Evolutionary conservation across 2,888 invertebrate species (phyloP).

Genomic region (Pollenia labialis): DNA sequence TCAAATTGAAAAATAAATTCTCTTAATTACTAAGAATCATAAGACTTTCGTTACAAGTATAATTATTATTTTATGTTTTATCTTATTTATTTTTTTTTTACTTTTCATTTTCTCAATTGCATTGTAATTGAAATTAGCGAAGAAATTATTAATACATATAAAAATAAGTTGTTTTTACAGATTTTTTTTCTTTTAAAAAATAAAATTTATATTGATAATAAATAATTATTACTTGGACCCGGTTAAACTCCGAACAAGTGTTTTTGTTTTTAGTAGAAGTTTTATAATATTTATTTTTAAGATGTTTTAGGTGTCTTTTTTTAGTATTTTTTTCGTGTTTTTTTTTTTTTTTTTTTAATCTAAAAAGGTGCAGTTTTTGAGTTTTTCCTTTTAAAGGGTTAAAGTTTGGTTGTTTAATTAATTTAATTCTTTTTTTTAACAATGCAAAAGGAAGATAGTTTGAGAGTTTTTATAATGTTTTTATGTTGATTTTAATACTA

Average conservation of each 20-base stretch:
- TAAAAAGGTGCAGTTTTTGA: slow-evolving; percentile 3
- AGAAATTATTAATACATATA: slow-evolving; percentile 13
- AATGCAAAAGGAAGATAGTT: slow-evolving; percentile 41
- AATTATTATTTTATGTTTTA: slow-evolving; percentile 76
- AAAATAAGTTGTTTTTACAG: not conserved
- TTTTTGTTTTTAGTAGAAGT: slow-evolving; percentile 50
- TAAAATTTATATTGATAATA: slow-evolving; percentile 10
- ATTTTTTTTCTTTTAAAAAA: not conserved
- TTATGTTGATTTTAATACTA: slow-evolving; percentile 61
- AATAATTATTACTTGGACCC: slow-evolving; percentile 79
- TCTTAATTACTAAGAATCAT: slow-evolving; percentile 84
- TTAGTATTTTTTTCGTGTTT: not conserved
- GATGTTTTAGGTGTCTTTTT: slow-evolving; percentile 10
- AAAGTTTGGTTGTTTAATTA: not conserved
- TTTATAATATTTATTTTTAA: slow-evolving; percentile 43
- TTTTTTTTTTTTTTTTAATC: slow-evolving; percentile 11
- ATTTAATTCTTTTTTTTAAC: slow-evolving; percentile 17
- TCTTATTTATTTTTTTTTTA: slow-evolving; percentile 13
- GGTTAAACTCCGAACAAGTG: slow-evolving; percentile 81
- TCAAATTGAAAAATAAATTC: slow-evolving; percentile 39
- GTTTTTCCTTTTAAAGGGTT: not conserved
- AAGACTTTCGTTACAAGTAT: slow-evolving; percentile 84
- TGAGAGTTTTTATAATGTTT: slow-evolving; percentile 36
- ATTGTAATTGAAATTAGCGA: slow-evolving; percentile 46
- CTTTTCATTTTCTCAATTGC: slow-evolving; percentile 49